Conservation (phyloP, 2,888 invertebrate species). For the Cephalotes varians region DNA sequence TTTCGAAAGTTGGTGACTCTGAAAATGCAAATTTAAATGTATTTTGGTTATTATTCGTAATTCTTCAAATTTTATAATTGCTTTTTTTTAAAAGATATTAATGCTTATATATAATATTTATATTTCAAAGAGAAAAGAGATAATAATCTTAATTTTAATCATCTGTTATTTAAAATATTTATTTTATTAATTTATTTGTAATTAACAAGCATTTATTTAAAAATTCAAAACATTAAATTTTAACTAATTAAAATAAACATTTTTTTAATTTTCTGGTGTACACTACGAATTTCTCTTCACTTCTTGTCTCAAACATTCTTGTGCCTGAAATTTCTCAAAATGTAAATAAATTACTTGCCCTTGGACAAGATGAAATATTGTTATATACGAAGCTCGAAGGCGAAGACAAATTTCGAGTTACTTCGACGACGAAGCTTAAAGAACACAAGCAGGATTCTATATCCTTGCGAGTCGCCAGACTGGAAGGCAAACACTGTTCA, state of each 20-base stretch:
- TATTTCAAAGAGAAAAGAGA: not conserved
- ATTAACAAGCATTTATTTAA: not conserved
- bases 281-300: not conserved
- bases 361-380: slow-evolving; percentile 40
- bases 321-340: slow-evolving; percentile 21
- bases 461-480: slow-evolving; percentile 49
- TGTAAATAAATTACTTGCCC: slow-evolving; percentile 40
- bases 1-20: not conserved
- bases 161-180: not conserved
- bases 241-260: not conserved
- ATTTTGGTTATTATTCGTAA: not conserved
- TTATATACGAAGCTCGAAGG: slow-evolving; percentile 37
- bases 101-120: not conserved
- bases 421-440: slow-evolving; percentile 35
- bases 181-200: slow-evolving; percentile 7
- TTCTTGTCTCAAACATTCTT: not conserved
- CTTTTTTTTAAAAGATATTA: not conserved
- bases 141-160: slow-evolving; percentile 3
- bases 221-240: slow-evolving; percentile 2
- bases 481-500: slow-evolving; percentile 61
- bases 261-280: not conserved
- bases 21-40: slow-evolving; percentile 8
- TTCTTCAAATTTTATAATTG: not conserved
- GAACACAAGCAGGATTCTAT: slow-evolving; percentile 45
- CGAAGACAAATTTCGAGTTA: slow-evolving; percentile 49